Evolutionary conservation across 2,888 invertebrate genomes (phyloP).

Genomic region (Steromphala cineraria): DNA sequence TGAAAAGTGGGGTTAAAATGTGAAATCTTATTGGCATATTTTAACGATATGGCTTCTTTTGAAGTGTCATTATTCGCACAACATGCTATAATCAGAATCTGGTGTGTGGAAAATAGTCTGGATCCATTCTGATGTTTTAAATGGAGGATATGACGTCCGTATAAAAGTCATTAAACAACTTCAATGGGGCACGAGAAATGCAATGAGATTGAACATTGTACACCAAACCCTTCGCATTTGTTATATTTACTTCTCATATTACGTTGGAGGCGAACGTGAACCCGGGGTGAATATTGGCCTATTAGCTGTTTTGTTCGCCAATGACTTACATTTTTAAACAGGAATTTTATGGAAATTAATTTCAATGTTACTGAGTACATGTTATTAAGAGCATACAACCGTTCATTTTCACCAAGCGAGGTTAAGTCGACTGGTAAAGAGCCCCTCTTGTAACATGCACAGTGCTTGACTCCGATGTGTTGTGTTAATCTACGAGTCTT

Average conservation of each 20-base stretch:
- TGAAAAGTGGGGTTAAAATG: conserved; percentile 11
- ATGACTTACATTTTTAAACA: background rate
- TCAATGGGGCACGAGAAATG: no score
- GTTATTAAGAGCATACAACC: background rate
- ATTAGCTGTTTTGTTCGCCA: background rate
- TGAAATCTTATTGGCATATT: conserved; percentile 13
- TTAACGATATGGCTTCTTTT: conserved; percentile 9
- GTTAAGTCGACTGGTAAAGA: no score
- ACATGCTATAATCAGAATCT: background rate
- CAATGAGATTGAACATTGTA: no score
- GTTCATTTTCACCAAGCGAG: no score
- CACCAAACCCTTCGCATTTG: background rate
- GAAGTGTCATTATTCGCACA: conserved; percentile 9
- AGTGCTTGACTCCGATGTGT: no score
- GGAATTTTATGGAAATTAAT: background rate
- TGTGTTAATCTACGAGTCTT: no score
- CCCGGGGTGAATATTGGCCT: background rate
- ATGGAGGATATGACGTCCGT: no score
- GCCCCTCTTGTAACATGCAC: no score
- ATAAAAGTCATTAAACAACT: no score
- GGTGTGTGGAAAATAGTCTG: no score
- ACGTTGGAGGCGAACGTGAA: background rate
- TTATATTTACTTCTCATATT: background rate
- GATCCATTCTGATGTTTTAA: no score
- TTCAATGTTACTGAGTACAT: background rate